Evolutionary conservation across 2,113 vertebrate genomes (phyloP), one percentile per base, ranked within the genome.

Genomic region (Ptyas mucosa): DNA sequence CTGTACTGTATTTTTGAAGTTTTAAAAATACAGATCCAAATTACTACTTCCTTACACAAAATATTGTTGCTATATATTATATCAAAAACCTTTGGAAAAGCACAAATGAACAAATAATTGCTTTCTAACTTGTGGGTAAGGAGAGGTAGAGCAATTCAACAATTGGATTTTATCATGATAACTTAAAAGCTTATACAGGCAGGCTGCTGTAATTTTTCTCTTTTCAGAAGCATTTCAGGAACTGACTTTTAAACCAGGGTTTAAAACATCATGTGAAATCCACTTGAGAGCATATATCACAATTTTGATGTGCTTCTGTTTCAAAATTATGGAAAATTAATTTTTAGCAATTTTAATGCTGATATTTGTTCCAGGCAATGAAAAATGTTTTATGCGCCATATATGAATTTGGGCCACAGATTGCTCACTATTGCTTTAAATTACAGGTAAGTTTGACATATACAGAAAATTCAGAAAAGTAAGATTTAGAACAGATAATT

Each of bases 1-100:
- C 91, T 95, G 94, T 43, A 12, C 21, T 91, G 93, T 93, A 53
- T 93, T 96, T 95, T 81, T 39, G 15, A 39, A 75, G 15, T 39
- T 39, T 81, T 20, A 75, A 75, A 75, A 75, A 75, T 75, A 81
- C 2, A 39, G 69, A 39, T 81, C 18, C 69, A 81, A 81, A 81
- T 81, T 39, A 81, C 34, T 81, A 39, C 7, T 39, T 81, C 34
- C 34, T 39, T 81, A 39, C 6, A 39, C 69, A 81, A 81, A 81
- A 20, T 21, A 8, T 39, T 81, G 69, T 39, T 81, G 69, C 18
- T 39, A 81, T 81, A 81, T 18, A 81, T 20, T 39, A 20, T 18
- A 21, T 81, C 15, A 39, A 81, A 39, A 39, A 8, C n/a, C 18
- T 81, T 81, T 81, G n/a, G 69, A 81, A 81, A 81, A 21, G 34